Percentiles rank a stretch among this genome's conserved stretches.
These are phyloP conservation scores for Polymixis lichenea DNA, from an alignment of 2,888 invertebrate genomes.

Conservation along the genomic window DNA sequence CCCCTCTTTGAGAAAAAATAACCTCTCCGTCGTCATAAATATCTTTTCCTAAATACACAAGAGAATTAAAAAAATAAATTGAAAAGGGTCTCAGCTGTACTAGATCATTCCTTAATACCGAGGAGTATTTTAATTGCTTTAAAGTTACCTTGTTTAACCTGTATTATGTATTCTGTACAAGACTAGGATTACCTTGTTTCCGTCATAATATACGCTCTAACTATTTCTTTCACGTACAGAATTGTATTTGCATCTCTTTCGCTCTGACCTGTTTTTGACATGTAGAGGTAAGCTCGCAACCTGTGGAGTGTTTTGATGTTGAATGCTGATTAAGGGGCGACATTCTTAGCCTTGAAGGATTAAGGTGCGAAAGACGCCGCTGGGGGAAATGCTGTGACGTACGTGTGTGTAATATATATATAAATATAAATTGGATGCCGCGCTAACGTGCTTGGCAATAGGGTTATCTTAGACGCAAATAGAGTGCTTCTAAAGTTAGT, in stretches of 20 bases:
- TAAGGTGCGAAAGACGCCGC: constrained; percentile 21
- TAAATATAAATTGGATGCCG: constrained; percentile 2
- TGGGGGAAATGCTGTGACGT: constrained; percentile 1
- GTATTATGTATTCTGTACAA: constrained; percentile 73
- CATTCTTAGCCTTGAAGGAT: constrained; percentile 44
- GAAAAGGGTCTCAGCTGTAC: constrained; percentile 46
- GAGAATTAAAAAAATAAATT: constrained; percentile 41
- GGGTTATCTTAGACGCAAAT: constrained; percentile 22
- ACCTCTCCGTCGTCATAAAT: constrained; percentile 34
- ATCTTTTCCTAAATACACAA: constrained; percentile 22
- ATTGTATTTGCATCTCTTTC: constrained; percentile 46
- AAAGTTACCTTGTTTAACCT: constrained; percentile 65
- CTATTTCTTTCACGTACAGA: constrained; percentile 23
- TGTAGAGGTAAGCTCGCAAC: constrained; percentile 39
- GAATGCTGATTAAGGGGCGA: constrained; percentile 33
- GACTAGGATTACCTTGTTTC: constrained; percentile 69
- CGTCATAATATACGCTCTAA: constrained; percentile 50
- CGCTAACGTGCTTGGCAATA: background rate
- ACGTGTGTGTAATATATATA: constrained; percentile 38
- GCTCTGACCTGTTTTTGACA: constrained; percentile 28
- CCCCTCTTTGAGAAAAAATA: no score
- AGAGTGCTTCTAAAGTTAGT: background rate
- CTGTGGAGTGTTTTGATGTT: constrained; percentile 59
- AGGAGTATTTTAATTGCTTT: constrained; percentile 66
- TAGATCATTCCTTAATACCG: constrained; percentile 59